phyloP scores from a whole-genome alignment of 2,888 invertebrate species.

The Apamea monoglypha region DNA sequence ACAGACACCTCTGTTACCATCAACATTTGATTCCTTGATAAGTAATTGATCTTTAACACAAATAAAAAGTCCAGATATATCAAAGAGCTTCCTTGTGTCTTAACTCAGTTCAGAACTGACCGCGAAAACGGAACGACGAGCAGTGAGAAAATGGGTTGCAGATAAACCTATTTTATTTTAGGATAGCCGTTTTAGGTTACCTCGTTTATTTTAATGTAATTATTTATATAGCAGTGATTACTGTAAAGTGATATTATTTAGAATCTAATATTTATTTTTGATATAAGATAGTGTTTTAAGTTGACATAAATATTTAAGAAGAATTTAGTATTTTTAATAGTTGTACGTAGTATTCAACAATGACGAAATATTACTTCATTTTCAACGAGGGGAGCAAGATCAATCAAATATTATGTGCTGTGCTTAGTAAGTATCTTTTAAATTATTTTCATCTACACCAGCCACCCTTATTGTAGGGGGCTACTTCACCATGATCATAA shows the following conservation, averaged over 20 bases:
- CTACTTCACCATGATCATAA: not conserved
- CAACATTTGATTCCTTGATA: slow-evolving; percentile 23
- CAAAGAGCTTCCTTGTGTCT: not conserved
- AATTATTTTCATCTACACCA: not conserved
- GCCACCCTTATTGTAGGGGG: no score
- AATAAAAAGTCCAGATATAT: slow-evolving; percentile 5
- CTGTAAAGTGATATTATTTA: slow-evolving; percentile 31
- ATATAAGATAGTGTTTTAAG: not conserved
- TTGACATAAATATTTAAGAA: not conserved
- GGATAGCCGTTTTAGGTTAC: slow-evolving; percentile 1
- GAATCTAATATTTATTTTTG: not conserved
- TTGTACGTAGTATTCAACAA: slow-evolving; percentile 38
- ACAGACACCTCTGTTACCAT: slow-evolving; percentile 1
- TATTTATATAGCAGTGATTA: slow-evolving; percentile 1
- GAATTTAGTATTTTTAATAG: not conserved
- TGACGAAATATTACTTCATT: slow-evolving; percentile 74
- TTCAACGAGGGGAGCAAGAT: slow-evolving; percentile 80
- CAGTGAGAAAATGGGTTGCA: slow-evolving; percentile 22
- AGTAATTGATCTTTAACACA: slow-evolving; percentile 32
- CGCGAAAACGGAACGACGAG: slow-evolving; percentile 5
- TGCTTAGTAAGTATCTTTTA: slow-evolving; percentile 76
- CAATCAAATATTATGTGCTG: slow-evolving; percentile 83
- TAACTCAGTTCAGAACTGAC: slow-evolving; percentile 26
- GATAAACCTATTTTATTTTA: not conserved
- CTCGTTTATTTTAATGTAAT: not conserved